Conservation (phyloP, 2,797 vertebrate species). For the Helostoma temminkii region DNA sequence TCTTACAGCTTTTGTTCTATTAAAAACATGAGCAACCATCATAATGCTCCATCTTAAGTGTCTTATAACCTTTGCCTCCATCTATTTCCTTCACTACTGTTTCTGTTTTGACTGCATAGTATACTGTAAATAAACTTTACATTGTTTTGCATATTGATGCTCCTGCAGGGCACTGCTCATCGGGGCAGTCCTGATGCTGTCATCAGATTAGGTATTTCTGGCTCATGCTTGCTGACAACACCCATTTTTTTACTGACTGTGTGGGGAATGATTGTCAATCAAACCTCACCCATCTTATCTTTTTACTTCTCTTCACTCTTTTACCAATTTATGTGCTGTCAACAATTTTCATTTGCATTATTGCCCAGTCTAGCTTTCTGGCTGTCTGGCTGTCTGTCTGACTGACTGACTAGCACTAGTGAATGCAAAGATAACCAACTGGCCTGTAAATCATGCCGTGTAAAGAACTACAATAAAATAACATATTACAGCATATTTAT, state of each 20-base stretch:
- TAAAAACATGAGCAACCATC: background rate
- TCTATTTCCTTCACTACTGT: background rate
- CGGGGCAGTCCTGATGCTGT: conserved; percentile 32
- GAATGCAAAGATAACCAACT: background rate
- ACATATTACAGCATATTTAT: background rate
- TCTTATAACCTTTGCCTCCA: background rate
- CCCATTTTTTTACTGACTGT: conserved; percentile 12
- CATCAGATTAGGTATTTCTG: conserved; percentile 48
- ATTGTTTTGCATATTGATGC: conserved; percentile 30
- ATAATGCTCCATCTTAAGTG: background rate
- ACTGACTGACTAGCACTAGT: background rate
- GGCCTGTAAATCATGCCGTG: background rate
- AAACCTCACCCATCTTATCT: conserved; percentile 18
- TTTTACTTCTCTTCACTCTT: conserved; percentile 15
- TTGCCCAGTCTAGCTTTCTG: conserved; percentile 5
- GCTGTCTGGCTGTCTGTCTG: background rate
- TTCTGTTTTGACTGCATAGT: conserved; percentile 8
- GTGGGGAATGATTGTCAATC: conserved; percentile 30
- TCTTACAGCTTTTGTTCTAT: background rate
- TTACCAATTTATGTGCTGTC: conserved; percentile 36
- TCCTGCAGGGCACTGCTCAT: conserved; percentile 1
- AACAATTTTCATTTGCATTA: conserved; percentile 40
- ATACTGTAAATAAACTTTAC: conserved; percentile 20
- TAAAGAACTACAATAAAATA: background rate
- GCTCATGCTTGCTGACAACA: conserved; percentile 38